Conservation (phyloP, 2,113 vertebrate species). For the Channa argus region DNA sequence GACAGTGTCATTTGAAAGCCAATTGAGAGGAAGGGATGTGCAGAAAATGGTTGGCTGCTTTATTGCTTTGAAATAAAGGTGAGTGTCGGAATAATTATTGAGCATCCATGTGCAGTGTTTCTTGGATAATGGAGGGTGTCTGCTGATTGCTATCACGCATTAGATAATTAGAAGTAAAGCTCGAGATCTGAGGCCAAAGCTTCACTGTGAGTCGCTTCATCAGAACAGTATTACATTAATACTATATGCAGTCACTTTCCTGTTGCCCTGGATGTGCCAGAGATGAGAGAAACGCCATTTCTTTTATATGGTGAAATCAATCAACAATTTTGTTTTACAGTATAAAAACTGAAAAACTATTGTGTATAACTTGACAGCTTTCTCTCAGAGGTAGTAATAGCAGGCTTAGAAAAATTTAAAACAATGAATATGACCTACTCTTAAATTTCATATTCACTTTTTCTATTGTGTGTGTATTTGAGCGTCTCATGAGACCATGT, state of each 20-base stretch:
- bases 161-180: conserved; percentile 36
- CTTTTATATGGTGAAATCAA: neutral
- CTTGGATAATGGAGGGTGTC: conserved; percentile 38
- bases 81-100: conserved; percentile 35
- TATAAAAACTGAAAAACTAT: neutral
- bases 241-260: neutral
- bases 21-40: conserved; percentile 61
- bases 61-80: conserved; percentile 49
- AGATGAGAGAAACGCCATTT: neutral
- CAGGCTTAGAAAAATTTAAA: too few species aligned
- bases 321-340: neutral
- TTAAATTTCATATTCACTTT: neutral
- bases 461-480: neutral
- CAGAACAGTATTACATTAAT: neutral
- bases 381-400: too few species aligned
- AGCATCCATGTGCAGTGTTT: conserved; percentile 23
- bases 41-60: conserved; percentile 37
- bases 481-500: neutral
- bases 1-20: conserved; percentile 48
- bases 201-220: conserved; percentile 9
- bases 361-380: too few species aligned
- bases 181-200: conserved; percentile 13
- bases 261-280: neutral
- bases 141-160: conserved; percentile 41
- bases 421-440: too few species aligned